Evolutionary conservation across 2,113 vertebrate genomes (phyloP), one percentile per base, ranked within the genome.

Genomic region (Hymenochirus boettgeri): DNA sequence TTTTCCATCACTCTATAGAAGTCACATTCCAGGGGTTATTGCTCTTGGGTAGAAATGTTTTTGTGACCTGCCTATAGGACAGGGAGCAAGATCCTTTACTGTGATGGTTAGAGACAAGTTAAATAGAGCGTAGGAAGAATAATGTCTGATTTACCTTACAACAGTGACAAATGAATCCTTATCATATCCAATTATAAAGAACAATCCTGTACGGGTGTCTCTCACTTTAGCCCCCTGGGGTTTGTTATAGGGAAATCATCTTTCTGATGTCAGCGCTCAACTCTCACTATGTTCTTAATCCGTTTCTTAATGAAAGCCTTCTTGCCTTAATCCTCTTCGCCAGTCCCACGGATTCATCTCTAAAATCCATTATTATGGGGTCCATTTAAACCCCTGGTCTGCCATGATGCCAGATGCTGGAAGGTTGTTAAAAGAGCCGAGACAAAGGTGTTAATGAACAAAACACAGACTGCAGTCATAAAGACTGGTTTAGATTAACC

Each of bases 191-290:
- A 63, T 63, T 54, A 63, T 29, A 39, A 13, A n/a, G 53, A 29
- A 65, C 53, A 48, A 13, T 35, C 22, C 29, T 48, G 37, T 33
- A n/a, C n/a, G 39, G 39, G 53, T 11, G 48, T 19, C 52, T 66
- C 63, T 15, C 46, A 50, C n/a, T 12, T n/a, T n/a, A 22, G 21
- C 11, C 54, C 63, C 22, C 27, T 57, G 21, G 56, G 31, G 45
- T 23, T 46, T 37, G 33, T 17, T 35, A 19, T 22, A 15, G 24
- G 26, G 55, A 50, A 66, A 51, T 57, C 18, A 21, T 25, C 18
- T 66, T 66, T 55, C 64, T 58, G 64, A 35, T 58, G 64, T 66
- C 64, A 66, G 37, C 64, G 64, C 55, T 66, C 64, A 66, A 39
- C 4, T 46, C 48, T 37, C 64, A 66, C 64, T 19, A 19, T 37